Evolutionary conservation across 1,140 invertebrate species (phyloP).

Genomic region (Marisa cornuarietis): DNA sequence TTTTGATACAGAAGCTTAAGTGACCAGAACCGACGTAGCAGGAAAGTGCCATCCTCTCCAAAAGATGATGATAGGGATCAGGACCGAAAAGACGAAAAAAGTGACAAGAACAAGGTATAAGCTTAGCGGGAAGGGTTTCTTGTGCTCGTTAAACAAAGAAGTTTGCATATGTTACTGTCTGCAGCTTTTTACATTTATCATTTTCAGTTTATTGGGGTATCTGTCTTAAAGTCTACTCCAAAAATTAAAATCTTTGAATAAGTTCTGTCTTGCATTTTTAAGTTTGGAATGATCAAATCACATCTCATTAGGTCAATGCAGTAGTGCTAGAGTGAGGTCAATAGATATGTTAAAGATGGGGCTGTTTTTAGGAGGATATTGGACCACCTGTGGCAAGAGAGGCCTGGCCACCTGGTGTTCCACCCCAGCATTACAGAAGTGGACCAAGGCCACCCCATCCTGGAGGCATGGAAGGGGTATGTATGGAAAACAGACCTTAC

Average conservation of each 20-base stretch:
- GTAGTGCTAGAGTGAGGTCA: no score
- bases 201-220: no score
- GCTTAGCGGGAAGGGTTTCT: neutral
- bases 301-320: no score
- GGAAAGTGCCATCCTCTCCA: conserved; percentile 10
- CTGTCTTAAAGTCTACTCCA: no score
- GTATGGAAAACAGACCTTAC: conserved; percentile 8
- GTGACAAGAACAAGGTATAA: conserved; percentile 30
- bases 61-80: conserved; percentile 26
- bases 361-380: conserved; percentile 34
- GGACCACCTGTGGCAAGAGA: conserved; percentile 47
- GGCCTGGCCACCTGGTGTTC: conserved; percentile 54
- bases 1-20: neutral
- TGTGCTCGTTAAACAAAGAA: no score
- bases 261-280: no score
- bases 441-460: conserved; percentile 51
- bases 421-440: conserved; percentile 55
- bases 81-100: conserved; percentile 30
- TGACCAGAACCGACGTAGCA: conserved; percentile 15
- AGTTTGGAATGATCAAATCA: no score
- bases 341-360: neutral
- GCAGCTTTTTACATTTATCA: no score
- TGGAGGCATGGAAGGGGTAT: conserved; percentile 55
- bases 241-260: no score
- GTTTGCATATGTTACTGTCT: no score